Percentiles rank a stretch among this genome's conserved stretches.
phyloP scores from a whole-genome alignment of 2,113 vertebrate species.

The Bucco capensis region DNA sequence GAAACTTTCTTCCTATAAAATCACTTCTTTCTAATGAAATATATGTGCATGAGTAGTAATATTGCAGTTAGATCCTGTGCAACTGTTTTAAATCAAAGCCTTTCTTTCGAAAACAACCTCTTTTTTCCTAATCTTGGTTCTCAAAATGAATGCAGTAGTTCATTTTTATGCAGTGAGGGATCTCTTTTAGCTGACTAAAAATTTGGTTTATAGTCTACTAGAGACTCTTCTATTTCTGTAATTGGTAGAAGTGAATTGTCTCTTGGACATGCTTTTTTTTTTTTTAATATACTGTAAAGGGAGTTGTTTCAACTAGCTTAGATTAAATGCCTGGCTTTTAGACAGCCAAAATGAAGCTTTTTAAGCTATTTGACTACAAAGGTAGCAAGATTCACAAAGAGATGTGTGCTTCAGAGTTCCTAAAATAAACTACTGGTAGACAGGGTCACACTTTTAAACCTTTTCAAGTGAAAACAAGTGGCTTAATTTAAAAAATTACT shows the following conservation, averaged over 20 bases:
- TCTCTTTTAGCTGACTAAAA: neutral
- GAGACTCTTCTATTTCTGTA: neutral
- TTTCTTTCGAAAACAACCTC: neutral
- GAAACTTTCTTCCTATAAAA: neutral
- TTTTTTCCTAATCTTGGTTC: neutral
- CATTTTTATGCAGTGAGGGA: neutral
- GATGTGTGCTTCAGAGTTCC: neutral
- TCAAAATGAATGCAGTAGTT: neutral
- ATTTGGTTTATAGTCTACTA: neutral
- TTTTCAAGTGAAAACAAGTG: neutral
- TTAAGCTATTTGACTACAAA: neutral
- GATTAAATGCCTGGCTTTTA: neutral
- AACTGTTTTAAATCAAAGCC: neutral
- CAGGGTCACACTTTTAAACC: neutral
- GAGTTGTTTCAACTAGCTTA: neutral
- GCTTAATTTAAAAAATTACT: neutral
- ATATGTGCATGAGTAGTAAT: neutral
- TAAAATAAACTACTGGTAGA: neutral
- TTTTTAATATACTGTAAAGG: neutral
- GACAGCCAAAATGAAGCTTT: neutral
- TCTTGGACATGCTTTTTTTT: neutral
- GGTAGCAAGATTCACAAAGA: neutral
- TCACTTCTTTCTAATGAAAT: neutral
- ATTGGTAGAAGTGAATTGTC: neutral
- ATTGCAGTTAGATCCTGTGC: neutral